Conservation (phyloP, 2,797 vertebrate genomes). For the Pipistrellus pygmaeus region DNA sequence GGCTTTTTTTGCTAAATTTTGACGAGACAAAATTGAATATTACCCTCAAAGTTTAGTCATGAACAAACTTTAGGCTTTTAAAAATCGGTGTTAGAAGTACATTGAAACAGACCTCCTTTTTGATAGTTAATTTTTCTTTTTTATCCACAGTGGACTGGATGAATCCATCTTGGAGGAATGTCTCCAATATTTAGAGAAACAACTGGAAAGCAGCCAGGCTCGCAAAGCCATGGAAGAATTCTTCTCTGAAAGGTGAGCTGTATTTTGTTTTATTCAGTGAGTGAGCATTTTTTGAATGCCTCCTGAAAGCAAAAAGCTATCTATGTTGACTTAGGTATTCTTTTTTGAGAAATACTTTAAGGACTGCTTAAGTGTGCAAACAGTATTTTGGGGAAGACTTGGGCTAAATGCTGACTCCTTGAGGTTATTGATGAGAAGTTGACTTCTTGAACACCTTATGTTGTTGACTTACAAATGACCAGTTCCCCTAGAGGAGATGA, state of each 20-base stretch:
- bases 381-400: neutral
- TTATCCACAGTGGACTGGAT: constrained; percentile 92
- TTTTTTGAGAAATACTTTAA: neutral
- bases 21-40: neutral
- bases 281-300: neutral
- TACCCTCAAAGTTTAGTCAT: neutral
- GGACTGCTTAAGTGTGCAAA: neutral
- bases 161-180: constrained; percentile 98
- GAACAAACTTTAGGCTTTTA: constrained; percentile 25
- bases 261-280: neutral
- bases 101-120: neutral
- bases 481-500: neutral
- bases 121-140: constrained; percentile 37
- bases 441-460: neutral
- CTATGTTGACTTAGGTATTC: neutral
- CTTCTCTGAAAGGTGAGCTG: constrained; percentile 95
- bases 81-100: neutral
- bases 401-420: neutral
- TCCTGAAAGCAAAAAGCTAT: neutral
- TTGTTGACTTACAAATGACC: neutral
- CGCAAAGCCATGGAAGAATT: constrained; percentile 99
- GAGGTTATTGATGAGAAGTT: neutral
- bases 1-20: constrained; percentile 26
- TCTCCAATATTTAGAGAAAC: constrained; percentile 97
- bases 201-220: constrained; percentile 96